Evolutionary conservation across 2,113 vertebrate genomes (phyloP).

Genomic region (Platysteira castanea): DNA sequence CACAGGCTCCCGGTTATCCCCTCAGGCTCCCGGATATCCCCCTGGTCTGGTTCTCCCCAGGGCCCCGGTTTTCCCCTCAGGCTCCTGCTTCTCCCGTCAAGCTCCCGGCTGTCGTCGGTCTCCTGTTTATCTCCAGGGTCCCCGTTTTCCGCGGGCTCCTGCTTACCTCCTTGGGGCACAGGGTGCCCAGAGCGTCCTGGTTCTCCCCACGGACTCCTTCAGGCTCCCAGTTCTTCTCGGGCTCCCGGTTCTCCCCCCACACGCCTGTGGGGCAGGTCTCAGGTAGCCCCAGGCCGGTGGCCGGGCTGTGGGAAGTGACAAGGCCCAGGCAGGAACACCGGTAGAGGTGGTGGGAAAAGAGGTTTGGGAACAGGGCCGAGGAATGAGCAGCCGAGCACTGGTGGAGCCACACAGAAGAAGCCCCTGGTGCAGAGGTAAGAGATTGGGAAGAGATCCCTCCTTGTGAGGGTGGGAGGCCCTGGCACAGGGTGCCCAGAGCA

Average conservation of each 20-base stretch:
- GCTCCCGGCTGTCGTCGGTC: not conserved
- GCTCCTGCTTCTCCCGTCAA: not conserved
- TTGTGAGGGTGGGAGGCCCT: not conserved
- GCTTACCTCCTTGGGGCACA: not conserved
- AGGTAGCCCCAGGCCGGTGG: too few relatives aligned
- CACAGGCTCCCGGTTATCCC: too few relatives aligned
- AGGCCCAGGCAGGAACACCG: not conserved
- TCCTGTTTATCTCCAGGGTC: not conserved
- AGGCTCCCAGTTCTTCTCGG: not conserved
- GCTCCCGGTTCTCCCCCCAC: not conserved
- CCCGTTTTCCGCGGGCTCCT: too few relatives aligned
- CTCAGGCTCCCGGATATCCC: too few relatives aligned
- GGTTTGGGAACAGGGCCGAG: fast-evolving
- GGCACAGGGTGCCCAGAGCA: not conserved
- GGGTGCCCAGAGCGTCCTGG: too few relatives aligned
- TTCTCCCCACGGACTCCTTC: not conserved
- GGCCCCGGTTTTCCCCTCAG: not conserved
- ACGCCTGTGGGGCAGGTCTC: not conserved
- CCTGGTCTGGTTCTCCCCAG: not conserved
- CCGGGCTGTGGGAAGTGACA: not conserved
- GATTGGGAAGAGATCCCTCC: not conserved
- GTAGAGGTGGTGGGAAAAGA: not conserved
- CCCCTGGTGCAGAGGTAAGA: not conserved
- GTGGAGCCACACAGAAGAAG: not conserved
- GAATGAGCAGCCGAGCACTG: not conserved